Conservation (phyloP, 2,113 vertebrate species). For the Phyllostomus discolor region DNA sequence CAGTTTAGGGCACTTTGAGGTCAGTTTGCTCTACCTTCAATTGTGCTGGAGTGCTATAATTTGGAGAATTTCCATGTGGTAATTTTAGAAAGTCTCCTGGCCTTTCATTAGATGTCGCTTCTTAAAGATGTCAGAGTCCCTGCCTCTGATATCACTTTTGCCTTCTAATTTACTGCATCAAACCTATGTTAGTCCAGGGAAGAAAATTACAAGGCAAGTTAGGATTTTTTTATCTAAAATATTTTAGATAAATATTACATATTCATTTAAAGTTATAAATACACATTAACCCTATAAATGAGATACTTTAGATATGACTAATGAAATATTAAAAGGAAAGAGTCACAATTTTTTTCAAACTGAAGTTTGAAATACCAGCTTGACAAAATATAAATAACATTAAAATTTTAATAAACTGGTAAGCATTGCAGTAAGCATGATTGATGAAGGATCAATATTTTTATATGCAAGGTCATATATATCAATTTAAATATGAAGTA, state of each 20-base stretch:
- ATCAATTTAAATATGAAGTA: neutral
- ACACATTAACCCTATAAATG: neutral
- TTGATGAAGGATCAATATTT: neutral
- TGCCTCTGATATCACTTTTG: neutral
- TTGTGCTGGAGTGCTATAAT: neutral
- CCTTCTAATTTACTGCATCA: neutral
- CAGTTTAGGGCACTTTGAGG: neutral
- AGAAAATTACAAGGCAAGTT: neutral
- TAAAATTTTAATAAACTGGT: neutral
- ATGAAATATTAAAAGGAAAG: neutral
- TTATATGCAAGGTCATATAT: neutral
- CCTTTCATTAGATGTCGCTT: conserved; percentile 24
- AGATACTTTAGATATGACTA: conserved; percentile 24
- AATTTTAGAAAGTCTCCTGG: conserved; percentile 42
- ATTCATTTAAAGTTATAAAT: conserved; percentile 10
- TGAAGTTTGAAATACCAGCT: neutral
- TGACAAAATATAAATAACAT: neutral
- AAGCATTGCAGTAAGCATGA: neutral
- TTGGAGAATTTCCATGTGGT: conserved; percentile 24
- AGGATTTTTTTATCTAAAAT: neutral
- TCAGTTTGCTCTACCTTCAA: neutral
- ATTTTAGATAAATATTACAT: neutral
- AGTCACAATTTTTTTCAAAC: neutral
- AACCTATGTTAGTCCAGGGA: neutral
- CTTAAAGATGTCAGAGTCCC: neutral